Conservation (phyloP, 2,888 invertebrate genomes). For the Hypsopygia costalis region DNA sequence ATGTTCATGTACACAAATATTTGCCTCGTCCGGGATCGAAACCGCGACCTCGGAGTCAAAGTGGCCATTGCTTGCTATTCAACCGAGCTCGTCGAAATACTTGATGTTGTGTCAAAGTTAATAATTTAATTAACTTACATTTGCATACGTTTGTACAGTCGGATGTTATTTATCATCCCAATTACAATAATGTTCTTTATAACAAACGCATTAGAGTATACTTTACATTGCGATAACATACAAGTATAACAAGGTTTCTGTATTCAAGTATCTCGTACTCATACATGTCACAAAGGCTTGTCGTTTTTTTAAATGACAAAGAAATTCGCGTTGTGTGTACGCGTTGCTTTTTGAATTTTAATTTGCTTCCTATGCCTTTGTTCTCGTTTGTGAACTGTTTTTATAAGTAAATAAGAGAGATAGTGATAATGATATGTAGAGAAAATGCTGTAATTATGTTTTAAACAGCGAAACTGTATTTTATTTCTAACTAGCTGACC, state of each 20-base stretch:
- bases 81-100: no score
- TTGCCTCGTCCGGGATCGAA: no score
- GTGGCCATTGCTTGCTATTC: no score
- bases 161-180: background rate
- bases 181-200: background rate
- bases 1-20: no score
- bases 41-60: no score
- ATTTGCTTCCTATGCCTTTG: slow-evolving; percentile 14
- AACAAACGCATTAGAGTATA: no score
- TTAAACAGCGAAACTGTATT: no score
- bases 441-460: no score
- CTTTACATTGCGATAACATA: background rate
- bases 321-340: slow-evolving; percentile 21
- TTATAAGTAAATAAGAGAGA: no score
- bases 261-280: background rate
- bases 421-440: no score
- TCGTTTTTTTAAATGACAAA: slow-evolving; percentile 39
- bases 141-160: slow-evolving; percentile 4
- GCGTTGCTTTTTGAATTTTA: slow-evolving; percentile 32
- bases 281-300: slow-evolving; percentile 26
- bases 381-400: slow-evolving; percentile 1
- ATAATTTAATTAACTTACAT: slow-evolving; percentile 2
- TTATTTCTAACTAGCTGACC: no score
- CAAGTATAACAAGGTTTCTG: no score
- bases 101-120: background rate